phyloP scores from a whole-genome alignment of 2,888 invertebrate genomes.

The Coelopa pilipes region DNA sequence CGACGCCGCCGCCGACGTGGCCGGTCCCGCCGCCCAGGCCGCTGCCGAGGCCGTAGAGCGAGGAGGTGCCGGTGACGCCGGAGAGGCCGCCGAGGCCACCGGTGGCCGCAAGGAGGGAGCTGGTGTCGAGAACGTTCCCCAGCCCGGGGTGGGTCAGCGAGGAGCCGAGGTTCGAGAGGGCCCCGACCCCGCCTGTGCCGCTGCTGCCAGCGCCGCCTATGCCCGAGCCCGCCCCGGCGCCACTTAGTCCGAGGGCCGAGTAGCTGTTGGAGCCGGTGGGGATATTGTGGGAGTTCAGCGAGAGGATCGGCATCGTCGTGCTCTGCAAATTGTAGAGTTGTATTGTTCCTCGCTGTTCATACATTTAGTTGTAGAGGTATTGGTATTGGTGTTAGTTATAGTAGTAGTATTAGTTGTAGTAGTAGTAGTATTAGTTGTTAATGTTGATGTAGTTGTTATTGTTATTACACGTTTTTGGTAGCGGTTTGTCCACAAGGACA shows the following conservation, averaged over 20 bases:
- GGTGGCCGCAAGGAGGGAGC: constrained; percentile 55
- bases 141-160: constrained; percentile 65
- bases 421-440: neutral
- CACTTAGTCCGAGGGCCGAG: constrained; percentile 65
- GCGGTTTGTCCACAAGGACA: neutral
- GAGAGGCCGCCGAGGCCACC: constrained; percentile 49
- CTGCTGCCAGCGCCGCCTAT: constrained; percentile 61
- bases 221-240: constrained; percentile 48
- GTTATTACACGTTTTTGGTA: constrained; percentile 7
- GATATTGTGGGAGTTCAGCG: constrained; percentile 68
- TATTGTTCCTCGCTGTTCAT: constrained; percentile 65
- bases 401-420: neutral
- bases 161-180: constrained; percentile 53
- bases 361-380: constrained; percentile 10
- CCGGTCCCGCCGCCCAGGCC: constrained; percentile 42
- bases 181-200: constrained; percentile 41
- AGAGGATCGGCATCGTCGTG: constrained; percentile 73
- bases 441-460: neutral
- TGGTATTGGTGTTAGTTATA: neutral
- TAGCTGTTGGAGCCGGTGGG: constrained; percentile 66
- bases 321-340: constrained; percentile 71
- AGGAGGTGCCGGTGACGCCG: constrained; percentile 57
- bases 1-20: constrained; percentile 51
- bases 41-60: constrained; percentile 56
- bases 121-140: constrained; percentile 61